Percentiles rank a stretch among this genome's conserved stretches.
Evolutionary conservation across 1,140 invertebrate genomes (phyloP).

Genomic region (Monochamus saltuarius): DNA sequence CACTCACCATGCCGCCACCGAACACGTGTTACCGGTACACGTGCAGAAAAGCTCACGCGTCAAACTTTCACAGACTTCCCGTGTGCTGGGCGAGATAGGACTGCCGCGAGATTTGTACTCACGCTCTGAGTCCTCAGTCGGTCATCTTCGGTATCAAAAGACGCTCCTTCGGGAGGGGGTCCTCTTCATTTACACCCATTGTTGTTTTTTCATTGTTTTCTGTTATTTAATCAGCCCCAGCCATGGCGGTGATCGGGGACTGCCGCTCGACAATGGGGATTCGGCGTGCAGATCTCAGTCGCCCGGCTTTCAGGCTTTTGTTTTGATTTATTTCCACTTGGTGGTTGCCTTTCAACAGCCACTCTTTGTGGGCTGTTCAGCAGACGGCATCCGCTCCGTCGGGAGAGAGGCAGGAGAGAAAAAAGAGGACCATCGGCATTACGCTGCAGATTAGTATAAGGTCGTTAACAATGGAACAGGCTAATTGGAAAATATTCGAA

Average conservation of each 20-base stretch:
- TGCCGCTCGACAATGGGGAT: background rate
- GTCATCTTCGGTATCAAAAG: constrained; percentile 47
- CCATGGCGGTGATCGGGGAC: constrained; percentile 1
- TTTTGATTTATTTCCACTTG: too few species aligned
- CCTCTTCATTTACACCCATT: constrained; percentile 23
- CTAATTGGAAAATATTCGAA: too few species aligned
- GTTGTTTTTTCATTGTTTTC: constrained; percentile 17
- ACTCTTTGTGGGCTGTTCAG: background rate
- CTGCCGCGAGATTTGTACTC: constrained; percentile 39
- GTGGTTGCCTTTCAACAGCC: too few species aligned
- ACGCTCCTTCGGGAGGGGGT: constrained; percentile 39
- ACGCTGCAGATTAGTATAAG: too few species aligned
- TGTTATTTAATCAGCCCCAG: background rate
- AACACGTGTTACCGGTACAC: constrained; percentile 26
- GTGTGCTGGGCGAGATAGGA: constrained; percentile 39
- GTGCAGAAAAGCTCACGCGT: constrained; percentile 31
- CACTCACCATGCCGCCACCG: constrained; percentile 30
- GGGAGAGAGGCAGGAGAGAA: background rate
- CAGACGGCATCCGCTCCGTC: background rate
- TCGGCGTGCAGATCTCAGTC: background rate
- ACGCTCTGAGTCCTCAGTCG: constrained; percentile 37
- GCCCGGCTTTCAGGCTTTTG: background rate
- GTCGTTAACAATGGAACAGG: too few species aligned
- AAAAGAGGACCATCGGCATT: too few species aligned
- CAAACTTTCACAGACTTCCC: constrained; percentile 37